phyloP scores from a whole-genome alignment of 2,888 invertebrate species.

The Lepidochrysops patricia region DNA sequence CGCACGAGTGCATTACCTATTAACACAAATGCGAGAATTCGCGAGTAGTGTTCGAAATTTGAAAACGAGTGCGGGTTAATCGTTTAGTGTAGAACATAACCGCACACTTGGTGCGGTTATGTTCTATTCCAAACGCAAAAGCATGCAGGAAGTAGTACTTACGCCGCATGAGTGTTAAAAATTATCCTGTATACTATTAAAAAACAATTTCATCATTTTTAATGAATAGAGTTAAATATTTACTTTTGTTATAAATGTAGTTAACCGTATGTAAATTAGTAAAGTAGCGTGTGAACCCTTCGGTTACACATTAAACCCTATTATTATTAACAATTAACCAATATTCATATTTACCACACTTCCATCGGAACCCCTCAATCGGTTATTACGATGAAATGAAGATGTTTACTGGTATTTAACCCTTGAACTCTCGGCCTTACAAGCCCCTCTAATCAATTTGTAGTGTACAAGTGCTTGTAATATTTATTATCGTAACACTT shows the following conservation, averaged over 20 bases:
- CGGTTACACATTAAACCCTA: not conserved
- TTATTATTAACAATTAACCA: slow-evolving; percentile 26
- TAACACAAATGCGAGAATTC: no score
- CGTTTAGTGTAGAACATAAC: no score
- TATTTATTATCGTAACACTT: slow-evolving; percentile 30
- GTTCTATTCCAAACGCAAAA: no score
- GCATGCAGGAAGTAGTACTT: no score
- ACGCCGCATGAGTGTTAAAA: no score
- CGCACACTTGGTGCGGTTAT: no score
- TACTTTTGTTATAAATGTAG: not conserved
- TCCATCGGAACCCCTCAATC: slow-evolving; percentile 41
- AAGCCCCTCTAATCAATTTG: slow-evolving; percentile 48
- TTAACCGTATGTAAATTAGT: not conserved
- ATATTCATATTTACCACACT: slow-evolving; percentile 26
- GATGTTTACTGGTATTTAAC: slow-evolving; percentile 65
- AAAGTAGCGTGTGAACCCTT: slow-evolving; percentile 1
- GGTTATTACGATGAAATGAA: slow-evolving; percentile 56
- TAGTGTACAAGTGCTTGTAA: slow-evolving; percentile 21
- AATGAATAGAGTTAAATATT: not conserved
- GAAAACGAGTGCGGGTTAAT: no score
- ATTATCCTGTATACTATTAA: not conserved
- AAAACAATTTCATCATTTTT: not conserved
- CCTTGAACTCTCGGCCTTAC: slow-evolving; percentile 40
- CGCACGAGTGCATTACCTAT: no score
- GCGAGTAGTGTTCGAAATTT: no score